These are phyloP conservation scores for Scartelaos histophorus DNA, from an alignment of 2,113 vertebrate genomes.

Conservation along the genomic window DNA sequence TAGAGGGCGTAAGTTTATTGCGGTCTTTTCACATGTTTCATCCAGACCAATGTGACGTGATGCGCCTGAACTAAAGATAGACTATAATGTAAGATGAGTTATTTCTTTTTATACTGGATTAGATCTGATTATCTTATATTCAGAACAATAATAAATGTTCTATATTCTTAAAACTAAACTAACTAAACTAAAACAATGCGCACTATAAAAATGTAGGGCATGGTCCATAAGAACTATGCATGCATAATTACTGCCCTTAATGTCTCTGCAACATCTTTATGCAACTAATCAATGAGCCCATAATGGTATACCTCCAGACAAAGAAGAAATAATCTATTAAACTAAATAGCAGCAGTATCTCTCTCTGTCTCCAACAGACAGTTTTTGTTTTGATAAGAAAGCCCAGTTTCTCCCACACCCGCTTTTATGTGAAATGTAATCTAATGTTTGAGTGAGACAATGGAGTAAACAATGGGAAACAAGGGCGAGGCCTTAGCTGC, in stretches of 20 bases:
- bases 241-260: no score
- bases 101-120: neutral
- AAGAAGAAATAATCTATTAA: neutral
- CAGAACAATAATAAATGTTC: no score
- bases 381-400: neutral
- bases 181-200: neutral
- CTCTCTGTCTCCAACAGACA: neutral
- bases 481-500: slow-evolving; percentile 10
- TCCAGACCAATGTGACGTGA: neutral
- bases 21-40: neutral
- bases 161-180: no score
- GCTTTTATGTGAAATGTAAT: slow-evolving; percentile 3
- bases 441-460: neutral
- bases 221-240: neutral
- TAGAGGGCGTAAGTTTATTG: slow-evolving; percentile 26
- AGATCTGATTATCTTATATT: no score
- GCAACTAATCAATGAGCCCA: no score
- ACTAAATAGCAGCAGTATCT: neutral
- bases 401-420: slow-evolving; percentile 3
- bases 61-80: neutral
- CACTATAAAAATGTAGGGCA: neutral
- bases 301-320: no score
- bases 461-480: slow-evolving; percentile 16
- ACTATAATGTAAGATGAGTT: neutral
- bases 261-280: no score